Evolutionary conservation across 2,113 vertebrate species (phyloP).

Genomic region (Ameiurus melas): DNA sequence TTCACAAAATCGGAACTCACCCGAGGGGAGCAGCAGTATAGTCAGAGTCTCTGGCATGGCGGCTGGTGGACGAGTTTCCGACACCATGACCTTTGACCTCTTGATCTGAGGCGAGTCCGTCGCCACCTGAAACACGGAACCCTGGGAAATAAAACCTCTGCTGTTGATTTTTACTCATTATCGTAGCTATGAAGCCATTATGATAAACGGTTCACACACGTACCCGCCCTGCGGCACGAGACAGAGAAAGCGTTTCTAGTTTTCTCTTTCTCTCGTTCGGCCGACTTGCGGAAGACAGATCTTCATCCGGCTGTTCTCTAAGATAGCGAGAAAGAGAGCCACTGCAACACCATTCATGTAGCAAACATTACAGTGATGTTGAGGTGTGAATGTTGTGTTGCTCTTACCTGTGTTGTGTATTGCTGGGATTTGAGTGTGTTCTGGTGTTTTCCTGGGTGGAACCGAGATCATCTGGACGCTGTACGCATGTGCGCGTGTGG

Average conservation of each 20-base stretch:
- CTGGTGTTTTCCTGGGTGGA: neutral
- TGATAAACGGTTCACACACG: constrained; percentile 12
- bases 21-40: constrained; percentile 89
- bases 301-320: constrained; percentile 80
- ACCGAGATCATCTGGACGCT: constrained; percentile 55
- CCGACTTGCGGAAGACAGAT: constrained; percentile 79
- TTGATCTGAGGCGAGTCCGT: constrained; percentile 85
- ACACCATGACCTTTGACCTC: constrained; percentile 73
- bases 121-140: constrained; percentile 74
- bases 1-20: constrained; percentile 60
- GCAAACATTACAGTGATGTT: neutral
- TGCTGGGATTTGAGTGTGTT: neutral
- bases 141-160: constrained; percentile 67
- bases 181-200: neutral
- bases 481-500: constrained; percentile 77
- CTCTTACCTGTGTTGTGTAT: constrained; percentile 22
- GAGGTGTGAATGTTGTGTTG: neutral
- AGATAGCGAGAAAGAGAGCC: constrained; percentile 10
- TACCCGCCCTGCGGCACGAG: constrained; percentile 88
- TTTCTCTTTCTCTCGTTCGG: constrained; percentile 87
- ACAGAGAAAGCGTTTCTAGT: constrained; percentile 81
- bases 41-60: constrained; percentile 58
- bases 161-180: neutral
- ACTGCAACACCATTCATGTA: neutral
- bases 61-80: constrained; percentile 73